Conservation (phyloP, 2,888 invertebrate genomes). For the Lepidochrysops patricia region DNA sequence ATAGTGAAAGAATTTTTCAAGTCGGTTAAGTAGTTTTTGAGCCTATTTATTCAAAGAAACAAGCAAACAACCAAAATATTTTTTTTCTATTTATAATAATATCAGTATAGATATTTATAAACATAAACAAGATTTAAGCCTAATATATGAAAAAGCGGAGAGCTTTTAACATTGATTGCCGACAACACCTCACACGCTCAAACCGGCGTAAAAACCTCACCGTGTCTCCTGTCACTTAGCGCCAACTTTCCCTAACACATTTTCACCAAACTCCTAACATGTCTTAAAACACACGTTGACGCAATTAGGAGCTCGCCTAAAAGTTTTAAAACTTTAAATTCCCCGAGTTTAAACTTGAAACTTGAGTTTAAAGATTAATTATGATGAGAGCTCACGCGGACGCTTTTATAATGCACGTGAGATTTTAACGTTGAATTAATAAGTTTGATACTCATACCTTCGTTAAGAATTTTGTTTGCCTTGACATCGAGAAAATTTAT, state of each 20-base stretch:
- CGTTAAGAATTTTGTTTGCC: background rate
- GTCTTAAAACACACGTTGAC: constrained; percentile 55
- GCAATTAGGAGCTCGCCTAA: constrained; percentile 38
- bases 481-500: background rate
- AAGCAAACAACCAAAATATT: too few species aligned
- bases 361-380: constrained; percentile 5
- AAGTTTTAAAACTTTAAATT: constrained; percentile 12
- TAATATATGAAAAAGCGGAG: background rate
- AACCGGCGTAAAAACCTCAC: constrained; percentile 28
- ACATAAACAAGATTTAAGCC: constrained; percentile 1
- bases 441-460: background rate
- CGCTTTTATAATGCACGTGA: background rate
- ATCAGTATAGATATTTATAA: background rate
- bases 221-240: constrained; percentile 20
- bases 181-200: constrained; percentile 7
- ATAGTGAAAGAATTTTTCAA: too few species aligned
- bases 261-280: constrained; percentile 47
- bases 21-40: too few species aligned
- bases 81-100: too few species aligned
- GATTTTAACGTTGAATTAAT: background rate
- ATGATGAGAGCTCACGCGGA: background rate
- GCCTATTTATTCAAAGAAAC: too few species aligned
- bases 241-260: constrained; percentile 39
- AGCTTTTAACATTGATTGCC: constrained; percentile 9
- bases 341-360: constrained; percentile 12